Conservation (phyloP, 2,797 vertebrate genomes). For the Pyrocephalus nanus region DNA sequence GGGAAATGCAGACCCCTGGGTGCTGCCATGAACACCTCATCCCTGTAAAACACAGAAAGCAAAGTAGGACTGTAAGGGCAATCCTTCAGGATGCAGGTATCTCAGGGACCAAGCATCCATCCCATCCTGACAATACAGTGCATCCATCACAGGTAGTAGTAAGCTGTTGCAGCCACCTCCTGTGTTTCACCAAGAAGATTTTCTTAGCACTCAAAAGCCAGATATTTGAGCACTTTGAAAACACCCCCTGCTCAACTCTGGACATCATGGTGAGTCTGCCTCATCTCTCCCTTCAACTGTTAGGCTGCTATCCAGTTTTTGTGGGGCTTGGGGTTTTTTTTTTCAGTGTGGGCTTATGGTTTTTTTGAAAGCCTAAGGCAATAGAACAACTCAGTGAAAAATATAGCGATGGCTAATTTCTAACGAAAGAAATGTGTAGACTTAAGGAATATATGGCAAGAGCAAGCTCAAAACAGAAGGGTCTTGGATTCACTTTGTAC, state of each 20-base stretch:
- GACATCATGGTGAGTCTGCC: accelerated
- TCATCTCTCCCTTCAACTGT: not conserved
- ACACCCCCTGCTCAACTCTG: not conserved
- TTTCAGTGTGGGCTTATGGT: not conserved
- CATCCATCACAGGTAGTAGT: not conserved
- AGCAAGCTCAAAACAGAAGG: not conserved
- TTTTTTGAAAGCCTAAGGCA: not conserved
- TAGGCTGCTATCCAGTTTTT: not conserved
- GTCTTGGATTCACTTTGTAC: not conserved
- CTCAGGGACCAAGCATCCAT: not conserved
- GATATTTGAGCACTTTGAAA: not conserved
- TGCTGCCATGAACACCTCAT: accelerated
- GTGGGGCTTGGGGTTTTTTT: accelerated
- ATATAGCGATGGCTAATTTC: accelerated
- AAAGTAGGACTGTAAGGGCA: not conserved
- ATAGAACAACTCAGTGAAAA: not conserved
- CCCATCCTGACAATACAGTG: accelerated
- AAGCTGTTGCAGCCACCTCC: not conserved
- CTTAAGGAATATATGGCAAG: not conserved
- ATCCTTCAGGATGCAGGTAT: not conserved
- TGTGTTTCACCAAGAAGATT: not conserved
- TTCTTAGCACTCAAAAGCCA: not conserved
- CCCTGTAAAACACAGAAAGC: not conserved
- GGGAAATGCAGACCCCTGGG: not conserved
- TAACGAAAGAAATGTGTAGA: not conserved